A percentile compares a stretch with the other conserved stretches of the same genome.
Conservation (phyloP, 1,140 invertebrate species). For the Muscidifurax raptorellus region DNA sequence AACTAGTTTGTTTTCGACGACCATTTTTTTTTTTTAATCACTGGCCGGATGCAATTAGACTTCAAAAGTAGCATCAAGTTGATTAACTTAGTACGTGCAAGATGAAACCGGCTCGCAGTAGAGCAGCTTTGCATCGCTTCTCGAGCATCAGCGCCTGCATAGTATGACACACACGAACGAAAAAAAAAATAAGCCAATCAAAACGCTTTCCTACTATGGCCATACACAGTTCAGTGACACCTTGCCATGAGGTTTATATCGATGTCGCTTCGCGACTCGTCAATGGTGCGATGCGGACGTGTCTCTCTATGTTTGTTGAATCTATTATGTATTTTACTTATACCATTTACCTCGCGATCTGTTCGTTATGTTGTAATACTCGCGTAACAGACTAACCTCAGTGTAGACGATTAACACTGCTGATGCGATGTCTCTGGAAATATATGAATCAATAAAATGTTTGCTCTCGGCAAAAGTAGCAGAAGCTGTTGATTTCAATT, state of each 20-base stretch:
- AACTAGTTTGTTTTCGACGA: too few relatives aligned
- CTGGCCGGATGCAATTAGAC: not conserved
- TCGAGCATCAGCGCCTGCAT: not conserved
- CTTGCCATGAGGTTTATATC: slow-evolving; percentile 40
- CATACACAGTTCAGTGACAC: slow-evolving; percentile 21
- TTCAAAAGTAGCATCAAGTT: not conserved
- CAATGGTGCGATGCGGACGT: slow-evolving; percentile 70
- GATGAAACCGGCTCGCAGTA: not conserved
- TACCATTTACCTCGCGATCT: not conserved
- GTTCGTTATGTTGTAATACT: not conserved
- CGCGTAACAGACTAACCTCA: not conserved
- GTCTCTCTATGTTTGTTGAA: slow-evolving; percentile 21
- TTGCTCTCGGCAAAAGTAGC: not conserved
- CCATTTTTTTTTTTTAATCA: not conserved
- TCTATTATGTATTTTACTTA: not conserved
- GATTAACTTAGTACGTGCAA: not conserved
- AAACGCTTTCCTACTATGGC: not conserved
- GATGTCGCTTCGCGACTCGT: slow-evolving; percentile 61
- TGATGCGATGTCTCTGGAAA: not conserved
- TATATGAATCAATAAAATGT: not conserved
- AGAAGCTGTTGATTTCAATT: too few relatives aligned
- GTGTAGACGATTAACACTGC: not conserved
- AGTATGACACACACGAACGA: not conserved
- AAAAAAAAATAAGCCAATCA: not conserved
- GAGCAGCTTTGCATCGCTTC: slow-evolving; percentile 20